Base-by-base conservation (phyloP, 2,888 invertebrate species). In the Axea sp. region DNA sequence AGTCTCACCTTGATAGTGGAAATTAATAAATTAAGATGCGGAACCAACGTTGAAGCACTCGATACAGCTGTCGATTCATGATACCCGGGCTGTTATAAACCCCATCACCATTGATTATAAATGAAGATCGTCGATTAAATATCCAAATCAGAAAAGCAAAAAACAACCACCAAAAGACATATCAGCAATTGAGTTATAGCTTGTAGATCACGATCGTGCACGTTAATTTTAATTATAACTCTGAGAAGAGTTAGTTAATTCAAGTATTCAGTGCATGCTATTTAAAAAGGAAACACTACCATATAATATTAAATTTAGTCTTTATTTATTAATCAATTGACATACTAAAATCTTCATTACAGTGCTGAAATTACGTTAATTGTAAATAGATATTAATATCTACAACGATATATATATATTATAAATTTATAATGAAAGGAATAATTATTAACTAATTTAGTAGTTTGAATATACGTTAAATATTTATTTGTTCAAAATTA, bases 1-100 rank as follows among this genome's bases (percentile, higher is more conserved):
- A 76, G 76, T 87, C 92, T 92, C 91, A 93, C 93, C 93, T 93
- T 92, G 83, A 93, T 88, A 84, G 92, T 92, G 82, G 91, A 90
- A 84, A 93, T 90, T 81, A 93, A 89, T 84, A 90, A 91, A 86
- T 91, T 91, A 86, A 93, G 91, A 87, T 93, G 92, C 78, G 93
- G 93, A 89, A 92, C 88, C 77, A 89, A 86, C 72, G 90, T 88
- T 74, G 89, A 88, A 47, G 87, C 87, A 73, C 87, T 80, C 17
- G 88, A 87, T 39, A 82, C 35, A 57, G 80, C 83, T 24, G 82
- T 77, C 45, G 86, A 84, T 76, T 85, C 87, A 65, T 85, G 86
- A 76, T 85, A 81, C 64, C 85, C 86, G 55, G 86, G 86, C 87
- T 87, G 81, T 26, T 62, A 31, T 30, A 57, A 65, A 51, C 39